Percentiles rank a stretch among this genome's conserved stretches.
These are phyloP conservation scores for Sander lucioperca DNA, from an alignment of 2,113 vertebrate species.

Conservation along the genomic window DNA sequence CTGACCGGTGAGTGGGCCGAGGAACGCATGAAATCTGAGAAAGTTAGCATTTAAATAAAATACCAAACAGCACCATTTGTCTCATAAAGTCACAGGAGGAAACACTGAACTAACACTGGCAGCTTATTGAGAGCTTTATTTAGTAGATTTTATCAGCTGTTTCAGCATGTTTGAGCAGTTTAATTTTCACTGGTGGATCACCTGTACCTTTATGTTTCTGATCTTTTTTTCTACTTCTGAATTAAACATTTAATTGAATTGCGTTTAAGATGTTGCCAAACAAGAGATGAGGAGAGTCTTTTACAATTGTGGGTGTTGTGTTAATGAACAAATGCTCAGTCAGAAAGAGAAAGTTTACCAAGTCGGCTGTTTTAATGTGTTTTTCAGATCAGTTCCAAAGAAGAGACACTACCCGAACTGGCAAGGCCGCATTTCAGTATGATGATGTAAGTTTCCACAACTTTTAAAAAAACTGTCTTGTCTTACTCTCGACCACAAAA, in stretches of 20 bases:
- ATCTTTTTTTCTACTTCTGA: not conserved
- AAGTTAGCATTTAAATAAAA: not conserved
- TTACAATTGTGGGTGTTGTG: no score
- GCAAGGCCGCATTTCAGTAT: slow-evolving; percentile 91
- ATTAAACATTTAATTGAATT: not conserved
- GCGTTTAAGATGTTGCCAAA: not conserved
- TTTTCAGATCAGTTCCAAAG: slow-evolving; percentile 90
- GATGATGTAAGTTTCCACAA: slow-evolving; percentile 90
- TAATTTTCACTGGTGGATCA: not conserved
- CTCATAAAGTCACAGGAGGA: no score
- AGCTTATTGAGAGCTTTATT: no score
- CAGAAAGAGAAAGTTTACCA: no score
- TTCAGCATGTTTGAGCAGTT: not conserved
- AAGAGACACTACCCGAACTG: slow-evolving; percentile 88
- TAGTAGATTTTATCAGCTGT: not conserved
- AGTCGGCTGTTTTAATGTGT: not conserved
- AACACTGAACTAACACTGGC: not conserved
- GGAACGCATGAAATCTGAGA: not conserved
- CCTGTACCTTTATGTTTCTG: not conserved
- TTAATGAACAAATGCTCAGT: no score
- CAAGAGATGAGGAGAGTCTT: not conserved
- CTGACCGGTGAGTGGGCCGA: slow-evolving; percentile 88
- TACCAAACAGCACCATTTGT: not conserved
- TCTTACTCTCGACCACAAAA: no score
- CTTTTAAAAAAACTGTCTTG: not conserved